phyloP scores from a whole-genome alignment of 2,113 vertebrate species.

The Pagrus major region DNA sequence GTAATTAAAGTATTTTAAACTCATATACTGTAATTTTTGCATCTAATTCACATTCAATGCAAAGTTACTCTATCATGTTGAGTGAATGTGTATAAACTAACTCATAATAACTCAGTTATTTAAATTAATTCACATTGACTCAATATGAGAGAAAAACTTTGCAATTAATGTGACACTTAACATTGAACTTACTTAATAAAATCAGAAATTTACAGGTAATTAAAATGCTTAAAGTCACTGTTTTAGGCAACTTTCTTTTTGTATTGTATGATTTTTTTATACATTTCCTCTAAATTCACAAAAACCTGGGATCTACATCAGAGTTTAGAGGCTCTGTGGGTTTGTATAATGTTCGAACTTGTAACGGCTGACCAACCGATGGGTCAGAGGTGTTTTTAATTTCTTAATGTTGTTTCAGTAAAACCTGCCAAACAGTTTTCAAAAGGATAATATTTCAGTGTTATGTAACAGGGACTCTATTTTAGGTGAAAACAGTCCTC shows the following conservation, averaged over 20 bases:
- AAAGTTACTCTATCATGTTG: no score
- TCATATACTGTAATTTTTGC: no score
- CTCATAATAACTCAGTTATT: no score
- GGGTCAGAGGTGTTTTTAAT: not conserved
- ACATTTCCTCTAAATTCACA: not conserved
- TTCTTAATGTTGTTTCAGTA: not conserved
- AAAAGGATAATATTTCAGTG: not conserved
- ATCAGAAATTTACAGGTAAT: no score
- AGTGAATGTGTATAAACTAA: no score
- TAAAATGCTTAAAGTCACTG: no score
- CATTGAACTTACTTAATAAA: no score
- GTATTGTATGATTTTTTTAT: not conserved
- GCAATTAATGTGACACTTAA: no score
- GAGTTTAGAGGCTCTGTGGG: not conserved
- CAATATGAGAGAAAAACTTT: no score
- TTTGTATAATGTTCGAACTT: not conserved
- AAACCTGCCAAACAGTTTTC: not conserved
- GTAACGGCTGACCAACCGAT: not conserved
- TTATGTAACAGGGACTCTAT: not conserved
- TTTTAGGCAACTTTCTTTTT: not conserved
- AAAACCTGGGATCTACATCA: not conserved
- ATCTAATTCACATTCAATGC: no score
- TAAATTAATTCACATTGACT: no score
- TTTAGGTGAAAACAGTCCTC: not conserved
- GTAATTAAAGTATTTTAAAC: no score